Base-by-base conservation (phyloP, 1,140 invertebrate genomes). In the Goniozus legneri region DNA sequence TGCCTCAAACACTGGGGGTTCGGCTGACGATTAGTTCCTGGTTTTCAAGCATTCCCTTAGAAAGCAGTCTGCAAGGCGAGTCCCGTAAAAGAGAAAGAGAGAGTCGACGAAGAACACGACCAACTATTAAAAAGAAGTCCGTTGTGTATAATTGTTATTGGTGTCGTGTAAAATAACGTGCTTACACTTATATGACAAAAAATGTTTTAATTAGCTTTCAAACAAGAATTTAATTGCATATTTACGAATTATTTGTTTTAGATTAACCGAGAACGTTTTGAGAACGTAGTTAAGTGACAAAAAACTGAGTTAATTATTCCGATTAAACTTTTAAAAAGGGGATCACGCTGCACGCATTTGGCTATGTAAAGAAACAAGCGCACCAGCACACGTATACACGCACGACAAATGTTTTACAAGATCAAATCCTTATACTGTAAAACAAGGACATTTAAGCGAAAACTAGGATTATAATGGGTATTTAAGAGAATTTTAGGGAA, bases 11-110 rank as follows among this genome's bases (percentile, higher is more conserved):
- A 21, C 44, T 44, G 24, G 19, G 38, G 21, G 34, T 37, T 48
- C 36, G 31, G 30, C 31, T 35, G 55, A 54, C 40, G 37, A 54
- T 46, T 54, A 55, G 52, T 60, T 60, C 56, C 56, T 60, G 52
- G 54, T 60, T 45, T 51, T 37, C 39, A 47, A 51, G 54, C 38
- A 60, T 60, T 59, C 54, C 36, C 55, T 54, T 52, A 33, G 46
- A 27, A 32, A 45, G 40, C 20, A 4, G 14, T 52, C n/a, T 50
- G 31, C n/a, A 21, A 40, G 24, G 30, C 32, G 10, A n/a, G n/a
- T 15, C 13, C 30, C 31, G n/a, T 27, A 6, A 10, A 4, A 27
- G 10, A 27, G 24, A 27, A 13, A 6, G 12, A 24, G 38, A 40
- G 38, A 24, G n/a, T 22, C 13, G 38, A n/a, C n/a, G n/a, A n/a